phyloP scores from a whole-genome alignment of 2,797 vertebrate species.

The Ctenopoma kingsleyae region DNA sequence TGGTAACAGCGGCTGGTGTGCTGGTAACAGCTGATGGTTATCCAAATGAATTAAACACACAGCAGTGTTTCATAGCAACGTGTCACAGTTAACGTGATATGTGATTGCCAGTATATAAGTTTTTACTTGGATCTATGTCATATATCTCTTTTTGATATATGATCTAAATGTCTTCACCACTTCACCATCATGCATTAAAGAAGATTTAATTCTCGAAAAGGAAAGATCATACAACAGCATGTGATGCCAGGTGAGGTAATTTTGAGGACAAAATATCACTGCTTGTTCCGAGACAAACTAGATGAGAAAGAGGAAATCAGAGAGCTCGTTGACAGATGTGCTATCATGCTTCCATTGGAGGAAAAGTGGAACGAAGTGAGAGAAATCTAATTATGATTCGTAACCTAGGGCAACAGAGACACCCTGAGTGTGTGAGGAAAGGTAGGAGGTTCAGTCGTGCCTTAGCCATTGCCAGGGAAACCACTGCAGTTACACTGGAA shows the following conservation, averaged over 20 bases:
- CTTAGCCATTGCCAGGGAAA: conserved; percentile 65
- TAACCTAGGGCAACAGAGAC: conserved; percentile 69
- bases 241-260: conserved; percentile 18
- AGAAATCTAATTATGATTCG: conserved; percentile 68
- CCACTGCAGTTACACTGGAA: conserved; percentile 37
- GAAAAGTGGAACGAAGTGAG: conserved; percentile 60
- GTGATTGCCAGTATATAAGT: neutral
- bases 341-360: conserved; percentile 51
- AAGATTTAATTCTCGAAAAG: neutral
- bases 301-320: conserved; percentile 28
- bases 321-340: conserved; percentile 50
- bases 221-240: neutral
- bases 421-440: conserved; percentile 47
- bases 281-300: conserved; percentile 25
- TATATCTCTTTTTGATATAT: too few species aligned
- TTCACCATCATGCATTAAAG: neutral
- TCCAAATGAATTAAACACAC: too few species aligned
- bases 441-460: conserved; percentile 35
- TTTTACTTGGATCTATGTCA: conserved; percentile 1
- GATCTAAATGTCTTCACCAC: neutral
- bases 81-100: neutral
- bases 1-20: too few species aligned
- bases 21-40: neutral
- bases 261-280: conserved; percentile 1
- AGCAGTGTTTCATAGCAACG: too few species aligned